Base-by-base conservation (phyloP, 2,797 vertebrate genomes). In the Acropternis orthonyx region DNA sequence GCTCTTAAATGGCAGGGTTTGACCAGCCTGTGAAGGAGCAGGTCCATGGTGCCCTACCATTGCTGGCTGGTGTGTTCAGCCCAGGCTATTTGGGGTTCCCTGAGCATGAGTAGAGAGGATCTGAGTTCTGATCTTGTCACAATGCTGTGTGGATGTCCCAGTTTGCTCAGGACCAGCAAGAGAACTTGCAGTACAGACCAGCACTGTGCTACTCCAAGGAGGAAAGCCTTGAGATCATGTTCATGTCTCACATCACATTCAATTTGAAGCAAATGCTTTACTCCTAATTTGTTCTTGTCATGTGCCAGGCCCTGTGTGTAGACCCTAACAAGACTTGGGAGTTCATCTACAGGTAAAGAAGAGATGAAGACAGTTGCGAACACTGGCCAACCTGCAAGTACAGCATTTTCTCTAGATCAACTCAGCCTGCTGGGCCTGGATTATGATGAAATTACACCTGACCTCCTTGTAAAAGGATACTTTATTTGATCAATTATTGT, bases 381-480 rank as follows among this genome's bases (percentile, higher is more conserved):
- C 32, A 43, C 37, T 2, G 34, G 16, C n/a, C 52, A 41, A 22
- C 5, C 19, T 72, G 43, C n/a, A 54, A 85, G 15, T 12, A 41
- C 71, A 68, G 37, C 27, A 2, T 69, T 93, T 92, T 76, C 48
- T 52, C 17, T 14, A 23, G 63, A 39, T 49, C 43, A 24, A 24
- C 56, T 77, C 81, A 63, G 46, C n/a, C 65, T 87, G 37, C 63
- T 66, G 46, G 7, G 1, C 36, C 83, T 43, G 62, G 92, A 71
- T 96, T 86, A 77, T 55, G 72, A 85, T 97, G 95, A 96, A 95
- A 95, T 96, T 88, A 91, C 90, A 96, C 82, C 91, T 92, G 89
- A 18, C 37, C 14, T 9, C 46, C 74, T 80, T 85, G 95, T 89
- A 73, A 96, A 89, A 62, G 48, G 87, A 97, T 94, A 81, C 85